Base-by-base conservation (phyloP, 1,140 invertebrate genomes). In the Eciton burchellii region DNA sequence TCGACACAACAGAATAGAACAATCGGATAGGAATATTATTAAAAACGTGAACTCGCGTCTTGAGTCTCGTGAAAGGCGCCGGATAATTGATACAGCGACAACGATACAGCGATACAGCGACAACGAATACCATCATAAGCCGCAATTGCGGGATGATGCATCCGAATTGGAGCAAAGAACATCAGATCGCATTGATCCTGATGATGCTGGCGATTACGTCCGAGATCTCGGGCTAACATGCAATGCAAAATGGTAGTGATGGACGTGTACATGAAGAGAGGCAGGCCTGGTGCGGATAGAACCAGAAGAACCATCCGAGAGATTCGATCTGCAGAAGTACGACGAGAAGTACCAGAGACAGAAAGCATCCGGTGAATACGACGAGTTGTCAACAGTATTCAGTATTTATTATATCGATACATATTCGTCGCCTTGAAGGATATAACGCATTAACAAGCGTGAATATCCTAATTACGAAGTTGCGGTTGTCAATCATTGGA, bases 1-100 rank as follows among this genome's bases (percentile, higher is more conserved):
- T 68, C 14, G 56, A 60, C 84, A 88, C 82, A n/a, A n/a, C n/a
- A n/a, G n/a, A n/a, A n/a, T n/a, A n/a, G 85, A 83, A 81, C 62
- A 3, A 16, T 29, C n/a, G 65, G 85, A 88, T 86, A 90, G 83
- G 56, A 60, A 60, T 8, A 24, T 76, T 57, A 71, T 85, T 84
- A 88, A 89, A 90, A 84, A 24, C 6, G 47, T 47, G 74, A 85
- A 81, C 1, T 12, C 19, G 0, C 56, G 4, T 59, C 19, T 71
- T 43, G 4, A 65, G 21, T 71, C 45, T 21, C 14, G 19, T 19
- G 14, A 62, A 0, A 24, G 21, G 5, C 12, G 19, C 11, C n/a
- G n/a, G 12, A 54, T 54, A 14, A 54, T 19, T n/a, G 5, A 19
- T 29, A 8, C 3, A 63, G 54, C 19, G 4, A 43, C 11, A n/a